phyloP scores from a whole-genome alignment of 2,113 vertebrate species.

The Hemiscyllium ocellatum region DNA sequence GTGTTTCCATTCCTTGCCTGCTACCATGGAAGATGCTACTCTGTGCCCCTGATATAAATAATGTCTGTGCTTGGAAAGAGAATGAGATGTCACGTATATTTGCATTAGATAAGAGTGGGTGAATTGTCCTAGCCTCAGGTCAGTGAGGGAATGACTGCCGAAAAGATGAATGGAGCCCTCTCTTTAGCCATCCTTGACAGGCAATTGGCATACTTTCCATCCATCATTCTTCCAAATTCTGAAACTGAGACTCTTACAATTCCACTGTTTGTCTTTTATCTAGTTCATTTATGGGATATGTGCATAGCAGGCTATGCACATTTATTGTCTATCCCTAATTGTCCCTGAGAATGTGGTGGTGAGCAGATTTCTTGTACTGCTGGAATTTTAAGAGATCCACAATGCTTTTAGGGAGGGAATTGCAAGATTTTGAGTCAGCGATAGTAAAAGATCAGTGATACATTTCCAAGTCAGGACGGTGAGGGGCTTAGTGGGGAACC shows the following conservation, averaged over 20 bases:
- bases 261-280: too few species aligned
- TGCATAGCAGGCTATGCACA: too few species aligned
- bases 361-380: too few species aligned
- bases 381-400: too few species aligned
- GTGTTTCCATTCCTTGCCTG: neutral
- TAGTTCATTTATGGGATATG: too few species aligned
- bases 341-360: too few species aligned
- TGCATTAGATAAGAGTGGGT: neutral
- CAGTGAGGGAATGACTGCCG: neutral
- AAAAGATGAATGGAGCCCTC: neutral
- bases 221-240: neutral
- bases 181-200: neutral
- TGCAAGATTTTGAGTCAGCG: too few species aligned
- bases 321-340: too few species aligned
- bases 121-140: neutral
- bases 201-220: neutral
- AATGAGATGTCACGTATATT: neutral
- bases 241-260: neutral
- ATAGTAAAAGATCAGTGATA: too few species aligned
- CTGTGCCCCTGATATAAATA: neutral
- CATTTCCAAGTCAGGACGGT: too few species aligned
- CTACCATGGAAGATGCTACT: neutral
- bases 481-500: too few species aligned
- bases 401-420: too few species aligned
- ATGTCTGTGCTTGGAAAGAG: neutral